Evolutionary conservation across 2,113 vertebrate species (phyloP).

Genomic region (Condylura cristata): DNA sequence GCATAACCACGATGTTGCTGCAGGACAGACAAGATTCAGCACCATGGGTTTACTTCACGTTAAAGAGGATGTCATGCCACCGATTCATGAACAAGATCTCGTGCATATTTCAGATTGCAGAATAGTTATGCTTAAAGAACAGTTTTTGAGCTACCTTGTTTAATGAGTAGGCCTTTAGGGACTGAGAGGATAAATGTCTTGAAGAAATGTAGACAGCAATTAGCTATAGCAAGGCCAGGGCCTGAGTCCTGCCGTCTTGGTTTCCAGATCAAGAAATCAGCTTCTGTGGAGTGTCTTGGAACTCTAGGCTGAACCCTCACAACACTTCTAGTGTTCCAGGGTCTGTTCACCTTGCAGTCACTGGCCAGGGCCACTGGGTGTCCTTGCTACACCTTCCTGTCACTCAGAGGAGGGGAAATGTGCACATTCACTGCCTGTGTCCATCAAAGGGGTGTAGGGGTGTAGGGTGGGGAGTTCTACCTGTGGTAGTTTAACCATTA

Average conservation of each 20-base stretch:
- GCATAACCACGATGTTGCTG: neutral
- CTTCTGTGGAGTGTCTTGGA: too few relatives aligned
- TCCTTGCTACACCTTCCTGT: too few relatives aligned
- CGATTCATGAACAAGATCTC: neutral
- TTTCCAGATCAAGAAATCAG: neutral
- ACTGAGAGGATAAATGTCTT: neutral
- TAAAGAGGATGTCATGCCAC: neutral
- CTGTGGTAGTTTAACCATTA: neutral
- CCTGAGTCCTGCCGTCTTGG: neutral
- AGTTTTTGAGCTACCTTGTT: neutral
- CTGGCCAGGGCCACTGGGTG: neutral
- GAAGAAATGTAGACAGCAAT: neutral
- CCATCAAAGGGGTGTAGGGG: rapidly evolving
- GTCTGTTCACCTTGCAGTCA: neutral
- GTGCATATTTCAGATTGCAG: neutral
- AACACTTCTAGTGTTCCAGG: neutral
- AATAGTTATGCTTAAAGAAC: neutral
- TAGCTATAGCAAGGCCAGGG: neutral
- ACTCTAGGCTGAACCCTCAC: neutral
- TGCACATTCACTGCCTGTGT: neutral
- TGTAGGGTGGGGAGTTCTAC: too few relatives aligned
- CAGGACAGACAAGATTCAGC: neutral
- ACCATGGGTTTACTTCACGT: neutral
- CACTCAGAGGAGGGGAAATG: too few relatives aligned
- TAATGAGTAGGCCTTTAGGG: neutral